A percentile compares a stretch with the other conserved stretches of the same genome.
These are phyloP conservation scores for Colius striatus DNA, from an alignment of 2,113 vertebrate species.

Conservation along the genomic window DNA sequence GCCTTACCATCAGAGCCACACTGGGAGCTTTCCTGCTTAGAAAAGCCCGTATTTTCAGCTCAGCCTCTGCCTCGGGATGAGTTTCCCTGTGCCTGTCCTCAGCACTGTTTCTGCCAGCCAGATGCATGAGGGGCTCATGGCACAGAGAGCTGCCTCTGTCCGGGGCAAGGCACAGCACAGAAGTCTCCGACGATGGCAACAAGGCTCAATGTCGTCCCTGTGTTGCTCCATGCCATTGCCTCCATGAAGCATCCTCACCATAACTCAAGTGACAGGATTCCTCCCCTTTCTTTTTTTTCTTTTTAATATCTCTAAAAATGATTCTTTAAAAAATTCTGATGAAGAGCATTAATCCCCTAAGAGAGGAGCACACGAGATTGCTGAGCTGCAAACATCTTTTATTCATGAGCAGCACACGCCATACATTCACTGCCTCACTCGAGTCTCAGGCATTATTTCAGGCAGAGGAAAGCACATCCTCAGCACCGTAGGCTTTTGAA, in stretches of 20 bases:
- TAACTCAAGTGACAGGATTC: conserved; percentile 57
- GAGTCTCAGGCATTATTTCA: conserved; percentile 66
- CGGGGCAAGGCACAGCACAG: rapidly evolving
- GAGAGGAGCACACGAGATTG: conserved; percentile 58
- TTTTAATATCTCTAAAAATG: background rate
- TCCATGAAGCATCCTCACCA: background rate
- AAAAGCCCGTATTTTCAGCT: background rate
- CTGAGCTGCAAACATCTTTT: conserved; percentile 70
- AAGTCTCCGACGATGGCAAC: rapidly evolving
- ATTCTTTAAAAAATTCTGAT: conserved; percentile 63
- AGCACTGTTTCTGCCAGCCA: background rate
- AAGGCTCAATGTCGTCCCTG: rapidly evolving
- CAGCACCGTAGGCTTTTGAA: conserved; percentile 45
- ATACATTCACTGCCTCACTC: conserved; percentile 7
- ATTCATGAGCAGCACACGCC: conserved; percentile 64
- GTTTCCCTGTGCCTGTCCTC: background rate
- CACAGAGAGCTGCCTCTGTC: rapidly evolving
- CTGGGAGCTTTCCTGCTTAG: background rate
- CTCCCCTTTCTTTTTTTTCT: background rate
- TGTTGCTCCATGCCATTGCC: background rate
- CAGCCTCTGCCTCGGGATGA: rapidly evolving
- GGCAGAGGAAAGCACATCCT: conserved; percentile 64
- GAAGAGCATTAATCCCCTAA: conserved; percentile 61
- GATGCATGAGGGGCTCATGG: rapidly evolving
- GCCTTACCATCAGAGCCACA: rapidly evolving